A percentile compares a stretch with the other conserved stretches of the same genome.
phyloP scores from a whole-genome alignment of 2,888 invertebrate species.

The Sylvicola cinctus region DNA sequence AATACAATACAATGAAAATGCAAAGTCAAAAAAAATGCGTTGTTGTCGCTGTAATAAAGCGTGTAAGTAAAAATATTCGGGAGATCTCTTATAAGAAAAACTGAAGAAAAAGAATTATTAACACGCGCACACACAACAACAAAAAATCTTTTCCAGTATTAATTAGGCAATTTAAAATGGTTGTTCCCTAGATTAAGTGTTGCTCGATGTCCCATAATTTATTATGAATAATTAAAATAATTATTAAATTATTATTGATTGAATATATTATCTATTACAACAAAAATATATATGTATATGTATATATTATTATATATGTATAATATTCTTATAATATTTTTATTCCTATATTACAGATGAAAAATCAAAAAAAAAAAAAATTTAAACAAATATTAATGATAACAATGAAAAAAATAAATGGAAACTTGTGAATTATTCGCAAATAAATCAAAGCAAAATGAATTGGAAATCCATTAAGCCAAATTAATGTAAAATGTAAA shows the following conservation, averaged over 20 bases:
- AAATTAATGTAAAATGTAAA: too few relatives aligned
- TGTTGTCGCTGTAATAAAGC: too few relatives aligned
- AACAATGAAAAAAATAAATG: background rate
- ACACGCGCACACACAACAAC: background rate
- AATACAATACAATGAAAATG: background rate
- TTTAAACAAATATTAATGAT: background rate
- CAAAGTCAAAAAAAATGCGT: background rate
- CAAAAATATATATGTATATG: background rate
- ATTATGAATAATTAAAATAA: conserved; percentile 1
- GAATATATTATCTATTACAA: background rate
- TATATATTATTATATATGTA: background rate
- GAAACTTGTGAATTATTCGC: background rate
- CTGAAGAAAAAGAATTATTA: conserved; percentile 1
- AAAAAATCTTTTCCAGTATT: conserved; percentile 6
- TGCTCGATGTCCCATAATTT: conserved; percentile 7
- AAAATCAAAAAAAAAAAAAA: background rate
- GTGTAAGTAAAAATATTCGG: too few relatives aligned
- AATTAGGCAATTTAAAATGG: conserved; percentile 7
- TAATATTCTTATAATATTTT: background rate
- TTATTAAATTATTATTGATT: conserved; percentile 1
- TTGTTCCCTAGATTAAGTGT: conserved; percentile 9
- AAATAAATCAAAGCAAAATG: too few relatives aligned
- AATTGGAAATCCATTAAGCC: too few relatives aligned
- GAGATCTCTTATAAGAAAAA: background rate
- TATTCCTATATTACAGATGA: background rate